Conservation (phyloP, 2,797 vertebrate species). For the Oreochromis mossambicus region DNA sequence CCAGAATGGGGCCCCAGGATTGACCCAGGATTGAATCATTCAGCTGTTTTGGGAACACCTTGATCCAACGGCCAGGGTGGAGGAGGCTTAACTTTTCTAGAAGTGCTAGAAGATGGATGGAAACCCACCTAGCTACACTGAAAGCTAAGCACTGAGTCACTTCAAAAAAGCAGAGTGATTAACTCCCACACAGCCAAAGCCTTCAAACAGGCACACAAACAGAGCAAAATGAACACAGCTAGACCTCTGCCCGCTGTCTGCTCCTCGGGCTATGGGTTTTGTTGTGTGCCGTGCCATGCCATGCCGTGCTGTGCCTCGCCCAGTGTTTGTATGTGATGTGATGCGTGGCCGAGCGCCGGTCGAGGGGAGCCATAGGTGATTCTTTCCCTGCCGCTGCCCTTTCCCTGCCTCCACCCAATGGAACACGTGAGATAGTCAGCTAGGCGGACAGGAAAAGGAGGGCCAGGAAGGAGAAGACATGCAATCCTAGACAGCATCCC, state of each 20-base stretch:
- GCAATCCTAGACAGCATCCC: constrained; percentile 3
- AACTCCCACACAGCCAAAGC: not conserved
- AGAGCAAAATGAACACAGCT: not conserved
- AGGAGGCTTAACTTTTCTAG: not conserved
- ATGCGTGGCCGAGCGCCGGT: constrained; percentile 48
- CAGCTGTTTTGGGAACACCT: not conserved
- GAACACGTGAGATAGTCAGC: constrained; percentile 21
- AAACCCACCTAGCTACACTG: not conserved
- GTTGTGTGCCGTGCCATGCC: constrained; percentile 21
- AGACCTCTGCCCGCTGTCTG: not conserved
- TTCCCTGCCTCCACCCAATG: constrained; percentile 55
- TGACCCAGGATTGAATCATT: not conserved
- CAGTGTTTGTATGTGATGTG: constrained; percentile 48
- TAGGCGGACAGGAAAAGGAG: not conserved
- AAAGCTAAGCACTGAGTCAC: not conserved
- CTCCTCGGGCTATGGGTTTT: constrained; percentile 35
- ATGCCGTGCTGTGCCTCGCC: constrained; percentile 25
- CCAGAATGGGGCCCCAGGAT: not conserved
- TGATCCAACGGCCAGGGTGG: not conserved
- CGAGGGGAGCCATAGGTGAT: constrained; percentile 65
- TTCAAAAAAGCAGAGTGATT: not conserved
- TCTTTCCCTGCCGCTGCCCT: constrained; percentile 68
- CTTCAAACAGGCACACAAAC: not conserved
- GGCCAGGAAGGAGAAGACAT: constrained; percentile 18
- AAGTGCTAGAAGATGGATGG: not conserved